Evolutionary conservation across 2,888 invertebrate genomes (phyloP), one percentile per base, ranked within the genome.

Genomic region (Melolontha melolontha): DNA sequence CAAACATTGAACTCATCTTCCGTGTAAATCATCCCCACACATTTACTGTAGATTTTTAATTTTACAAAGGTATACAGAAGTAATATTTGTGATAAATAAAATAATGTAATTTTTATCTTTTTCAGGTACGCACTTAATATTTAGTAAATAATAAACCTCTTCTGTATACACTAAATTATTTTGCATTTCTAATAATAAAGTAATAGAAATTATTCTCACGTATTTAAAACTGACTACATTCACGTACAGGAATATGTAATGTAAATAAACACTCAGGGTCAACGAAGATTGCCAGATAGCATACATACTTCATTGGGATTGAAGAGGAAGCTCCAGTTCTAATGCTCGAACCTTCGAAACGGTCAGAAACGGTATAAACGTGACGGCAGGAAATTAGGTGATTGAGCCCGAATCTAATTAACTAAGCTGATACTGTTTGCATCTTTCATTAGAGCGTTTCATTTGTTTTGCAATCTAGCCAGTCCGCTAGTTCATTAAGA

Each of bases 351-450:
- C 47, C 59, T 29, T 16, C 59, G 59, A 16, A 47, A 47, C 17
- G 47, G 47, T 12, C 47, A 62, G 59, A 44, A n/a, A 34, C 59
- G 59, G 44, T 62, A 62, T 62, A 62, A 62, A 62, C 59, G 59
- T 47, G 49, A 47, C 59, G 47, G 59, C 59, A 62, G 59, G 59
- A 62, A 62, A 62, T 62, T 62, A 62, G 59, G 59, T 62, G 59
- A 62, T 62, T 47, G 59, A 62, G 59, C 59, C 59, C 59, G 47
- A 62, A 62, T 47, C 59, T 62, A 62, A 62, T 62, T 62, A 62
- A 64, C 64, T 42, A 52, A 64, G 51, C 64, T 64, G 51, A 51
- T 52, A 41, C 64, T 51, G 64, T 52, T 64, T 64, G 64, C 41
- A 64, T 64, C 64, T 64, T 52, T 51, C 52, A 51, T 64, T 64